Evolutionary conservation across 2,797 vertebrate species (phyloP), one percentile per base, ranked within the genome.

Genomic region (Melanogrammus aeglefinus): DNA sequence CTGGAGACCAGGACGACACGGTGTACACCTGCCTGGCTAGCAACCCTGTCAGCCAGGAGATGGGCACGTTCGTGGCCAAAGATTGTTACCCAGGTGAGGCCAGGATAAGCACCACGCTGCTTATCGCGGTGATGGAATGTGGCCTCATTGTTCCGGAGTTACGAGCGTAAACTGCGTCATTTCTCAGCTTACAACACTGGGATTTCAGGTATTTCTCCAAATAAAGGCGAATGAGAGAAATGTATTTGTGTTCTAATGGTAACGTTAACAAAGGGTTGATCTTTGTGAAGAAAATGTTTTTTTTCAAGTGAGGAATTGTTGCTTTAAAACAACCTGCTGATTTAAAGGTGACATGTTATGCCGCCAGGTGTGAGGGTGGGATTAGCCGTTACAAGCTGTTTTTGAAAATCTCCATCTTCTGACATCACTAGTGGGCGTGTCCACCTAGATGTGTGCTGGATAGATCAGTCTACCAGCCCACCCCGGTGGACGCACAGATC

Each of bases 81-180:
- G 73, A 88, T 18, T 94, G 93, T 71, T 79, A 82, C 74, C 9
- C 72, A 74, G 90, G 91, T 93, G 84, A 79, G 78, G n/a, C 21
- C n/a, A 1, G 21, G 41, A 3, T 4, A 10, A 44, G 9, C 3
- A 3, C 12, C 41, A 3, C 41, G 14, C 16, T 47, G 44, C 44
- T 47, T 16, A 47, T 47, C 14, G 57, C 1, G 21, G 8, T 1
- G 57, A 63, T 63, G 47, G 47, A 57, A 21, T 21, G 47, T 1
- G 5, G 16, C 47, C 18, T 57, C 16, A 6, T 57, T 57, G 47
- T 57, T 57, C 18, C 21, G 47, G 13, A 4, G 44, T 47, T 13
- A 13, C 0, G 44, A 57, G 3, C 1, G 5, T 21, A 57, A 1
- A 6, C 16, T 4, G 5, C 5, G 47, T 18, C 47, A 57, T 21